These are phyloP conservation scores for Agriopis leucophaearia DNA, from an alignment of 2,888 invertebrate species.

Conservation along the genomic window DNA sequence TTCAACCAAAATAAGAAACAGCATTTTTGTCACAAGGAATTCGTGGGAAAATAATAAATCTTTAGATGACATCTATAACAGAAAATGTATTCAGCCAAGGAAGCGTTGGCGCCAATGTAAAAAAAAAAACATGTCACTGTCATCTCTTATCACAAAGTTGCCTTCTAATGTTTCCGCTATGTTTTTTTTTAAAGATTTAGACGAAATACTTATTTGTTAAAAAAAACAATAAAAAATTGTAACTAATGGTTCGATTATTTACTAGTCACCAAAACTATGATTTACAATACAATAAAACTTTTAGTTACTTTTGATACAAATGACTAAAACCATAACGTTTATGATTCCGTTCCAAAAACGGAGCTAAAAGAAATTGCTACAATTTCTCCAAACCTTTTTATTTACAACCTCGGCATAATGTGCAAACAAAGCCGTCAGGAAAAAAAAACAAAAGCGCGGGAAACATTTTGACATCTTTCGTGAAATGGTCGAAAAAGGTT, in stretches of 20 bases:
- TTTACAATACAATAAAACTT: slow-evolving; percentile 6
- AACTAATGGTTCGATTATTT: not conserved
- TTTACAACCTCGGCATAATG: slow-evolving; percentile 52
- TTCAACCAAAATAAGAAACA: too few relatives aligned
- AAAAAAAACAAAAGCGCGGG: slow-evolving; percentile 65
- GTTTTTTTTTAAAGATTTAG: too few relatives aligned
- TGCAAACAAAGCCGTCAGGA: slow-evolving; percentile 35
- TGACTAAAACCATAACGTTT: slow-evolving; percentile 32
- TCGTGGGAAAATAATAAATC: too few relatives aligned
- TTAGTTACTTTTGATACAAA: not conserved
- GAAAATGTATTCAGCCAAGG: too few relatives aligned
- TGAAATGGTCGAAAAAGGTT: slow-evolving; percentile 59
- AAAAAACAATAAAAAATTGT: not conserved
- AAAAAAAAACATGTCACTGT: too few relatives aligned
- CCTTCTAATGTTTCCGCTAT: too few relatives aligned
- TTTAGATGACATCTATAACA: too few relatives aligned
- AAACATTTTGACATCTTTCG: slow-evolving; percentile 75
- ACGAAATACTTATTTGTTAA: not conserved
- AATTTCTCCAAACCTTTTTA: slow-evolving; percentile 65
- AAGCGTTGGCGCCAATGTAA: too few relatives aligned
- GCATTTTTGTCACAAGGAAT: too few relatives aligned
- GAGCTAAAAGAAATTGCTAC: slow-evolving; percentile 73
- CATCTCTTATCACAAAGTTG: not conserved
- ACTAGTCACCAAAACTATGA: not conserved
- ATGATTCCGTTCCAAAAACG: slow-evolving; percentile 50